Base-by-base conservation (phyloP, 1,140 invertebrate species). In the Diorhabda elongata region DNA sequence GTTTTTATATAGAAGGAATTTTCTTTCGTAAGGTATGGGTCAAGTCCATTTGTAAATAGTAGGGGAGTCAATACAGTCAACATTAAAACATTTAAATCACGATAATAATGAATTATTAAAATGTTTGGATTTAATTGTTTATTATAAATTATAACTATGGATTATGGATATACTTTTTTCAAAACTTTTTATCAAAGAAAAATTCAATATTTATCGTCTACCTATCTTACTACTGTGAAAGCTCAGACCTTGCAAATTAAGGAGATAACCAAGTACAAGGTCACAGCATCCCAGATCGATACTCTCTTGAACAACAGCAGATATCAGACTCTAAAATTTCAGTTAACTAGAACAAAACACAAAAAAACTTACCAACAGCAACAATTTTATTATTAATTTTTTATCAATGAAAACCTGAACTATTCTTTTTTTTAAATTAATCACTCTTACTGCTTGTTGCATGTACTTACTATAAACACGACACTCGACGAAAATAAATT, bases 211-310 rank as follows among this genome's bases (percentile, higher is more conserved):
- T 5, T 52, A 6, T 42, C 42, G 9, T 42, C 59, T 61, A 5
- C 59, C 59, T 62, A 2, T 44, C 61, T 42, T 7, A 42, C 42
- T 45, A 44, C 43, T 44, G 42, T 44, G 11, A 42, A 44, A 5
- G 9, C 43, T 5, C 11, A 11, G 42, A 57, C 44, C 42, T 65
- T 58, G 26, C 47, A 56, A 42, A 58, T 9, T 41, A 65, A 65
- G 2, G 64, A 58, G 64, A 65, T 65, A 65, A 65, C 52, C 26
- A 65, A 65, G 64, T 65, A 44, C 64, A 65, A 65, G 64, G 64
- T 65, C 64, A 58, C 64, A 65, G 64, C 64, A 58, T 65, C 64
- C 64, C 5, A 65, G 64, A 65, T 65, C 64, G 64, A 65, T 65
- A 65, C 42, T 65, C 47, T 47, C 64, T 58, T 42, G 26, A 58